Base-by-base conservation (phyloP, 2,797 vertebrate species). In the Sarcophilus harrisii region DNA sequence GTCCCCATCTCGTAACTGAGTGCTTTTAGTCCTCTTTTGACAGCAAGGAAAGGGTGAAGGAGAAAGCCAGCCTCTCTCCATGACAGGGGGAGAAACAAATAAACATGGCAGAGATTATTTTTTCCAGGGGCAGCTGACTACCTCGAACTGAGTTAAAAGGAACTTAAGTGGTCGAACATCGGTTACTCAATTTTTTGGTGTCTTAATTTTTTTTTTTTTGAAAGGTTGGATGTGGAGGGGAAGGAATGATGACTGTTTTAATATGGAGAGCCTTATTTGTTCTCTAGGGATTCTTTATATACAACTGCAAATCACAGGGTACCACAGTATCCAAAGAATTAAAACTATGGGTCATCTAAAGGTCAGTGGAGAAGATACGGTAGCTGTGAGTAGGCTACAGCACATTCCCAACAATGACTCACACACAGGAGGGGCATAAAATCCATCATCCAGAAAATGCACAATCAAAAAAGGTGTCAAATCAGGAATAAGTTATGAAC, bases 121-220 rank as follows among this genome's bases (percentile, higher is more conserved):
- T 96, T 32, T 29, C 6, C 90, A 90, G 27, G 5, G 38, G 55
- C 3, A 57, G 58, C 4, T 91, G 9, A 14, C 94, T 95, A 93
- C 87, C 49, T 94, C 73, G 94, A 95, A 93, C 38, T 45, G 95
- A 93, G 57, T 29, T 92, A 66, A 90, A 73, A 92, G 60, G 93
- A 91, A 58, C 30, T 30, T 52, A 92, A 89, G 38, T 38, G 14
- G 30, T 62, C 73, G 10, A 10, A 81, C 38, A 81, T 81, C 38
- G 45, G 73, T 81, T 24, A 81, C 73, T 81, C n/a, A 45, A 10
- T 45, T 81, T 81, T 81, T 45, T 45, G n/a, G 66, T 45, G 9
- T 81, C 45, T 45, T 27, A 10, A 73, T 45, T 81, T 45, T 81
- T 32, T n/a, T n/a, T n/a, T 32, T 73, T 73, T 73, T 16, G 66